Percentiles rank a stretch among this genome's conserved stretches.
These are phyloP conservation scores for Gymnoscopelus microlampas DNA, from an alignment of 2,797 vertebrate genomes.

Conservation along the genomic window DNA sequence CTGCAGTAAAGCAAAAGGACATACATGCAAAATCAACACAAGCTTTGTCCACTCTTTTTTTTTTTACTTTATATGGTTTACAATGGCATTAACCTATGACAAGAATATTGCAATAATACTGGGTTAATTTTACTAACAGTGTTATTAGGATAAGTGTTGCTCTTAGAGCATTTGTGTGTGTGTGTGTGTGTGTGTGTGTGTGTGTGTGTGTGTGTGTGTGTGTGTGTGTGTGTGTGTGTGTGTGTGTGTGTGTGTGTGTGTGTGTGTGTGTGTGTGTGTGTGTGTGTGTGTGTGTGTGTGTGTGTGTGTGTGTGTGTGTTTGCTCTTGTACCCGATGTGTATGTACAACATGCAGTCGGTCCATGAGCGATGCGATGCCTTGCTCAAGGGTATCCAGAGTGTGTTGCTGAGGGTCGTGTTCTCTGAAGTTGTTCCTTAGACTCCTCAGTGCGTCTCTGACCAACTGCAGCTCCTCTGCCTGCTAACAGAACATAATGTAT, in stretches of 20 bases:
- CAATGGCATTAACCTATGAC: too few species aligned
- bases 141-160: too few species aligned
- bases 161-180: too few species aligned
- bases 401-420: slow-evolving; percentile 96
- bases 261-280: too few species aligned
- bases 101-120: too few species aligned
- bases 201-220: too few species aligned
- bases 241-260: slow-evolving; percentile 4
- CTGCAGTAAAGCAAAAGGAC: slow-evolving; percentile 67
- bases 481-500: slow-evolving; percentile 27
- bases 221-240: slow-evolving; percentile 21
- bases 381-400: slow-evolving; percentile 98
- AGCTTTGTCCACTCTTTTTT: too few species aligned
- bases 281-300: slow-evolving; percentile 13
- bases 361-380: slow-evolving; percentile 93
- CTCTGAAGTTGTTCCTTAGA: slow-evolving; percentile 93
- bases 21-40: background rate
- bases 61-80: too few species aligned
- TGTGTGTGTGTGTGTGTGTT: slow-evolving; percentile 24
- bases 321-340: slow-evolving; percentile 71
- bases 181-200: too few species aligned
- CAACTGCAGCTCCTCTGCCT: slow-evolving; percentile 92
- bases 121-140: too few species aligned
- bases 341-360: slow-evolving; percentile 87
- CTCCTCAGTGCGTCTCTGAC: slow-evolving; percentile 92